These are phyloP conservation scores for Axea sp. DNA, from an alignment of 2,888 invertebrate genomes.

Conservation along the genomic window DNA sequence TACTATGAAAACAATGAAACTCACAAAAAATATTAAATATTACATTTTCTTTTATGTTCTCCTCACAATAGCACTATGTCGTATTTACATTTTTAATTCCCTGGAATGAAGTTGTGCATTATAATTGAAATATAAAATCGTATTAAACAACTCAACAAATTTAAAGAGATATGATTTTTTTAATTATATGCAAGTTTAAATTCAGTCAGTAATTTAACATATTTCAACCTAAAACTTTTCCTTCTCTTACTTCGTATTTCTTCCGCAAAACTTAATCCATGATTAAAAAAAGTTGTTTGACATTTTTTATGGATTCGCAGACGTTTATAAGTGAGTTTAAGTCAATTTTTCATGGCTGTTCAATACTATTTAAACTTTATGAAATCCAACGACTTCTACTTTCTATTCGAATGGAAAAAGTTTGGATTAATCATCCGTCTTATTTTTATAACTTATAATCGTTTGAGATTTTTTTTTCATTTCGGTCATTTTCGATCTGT, in stretches of 20 bases:
- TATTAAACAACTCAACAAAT: no score
- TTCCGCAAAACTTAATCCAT: slow-evolving; percentile 23
- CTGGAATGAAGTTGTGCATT: not conserved
- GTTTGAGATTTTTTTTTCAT: not conserved
- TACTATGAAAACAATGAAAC: slow-evolving; percentile 29
- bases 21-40: slow-evolving; percentile 35
- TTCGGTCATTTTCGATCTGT: slow-evolving; percentile 3
- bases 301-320: no score
- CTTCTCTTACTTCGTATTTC: slow-evolving; percentile 14
- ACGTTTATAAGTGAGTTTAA: slow-evolving; percentile 27
- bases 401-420: slow-evolving; percentile 1
- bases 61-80: slow-evolving; percentile 8
- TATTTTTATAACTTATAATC: slow-evolving; percentile 34
- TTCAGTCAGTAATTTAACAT: no score
- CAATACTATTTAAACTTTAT: slow-evolving; percentile 25
- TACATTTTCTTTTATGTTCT: slow-evolving; percentile 26
- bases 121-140: not conserved
- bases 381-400: slow-evolving; percentile 16
- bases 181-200: no score
- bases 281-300: slow-evolving; percentile 18
- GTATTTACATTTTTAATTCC: not conserved
- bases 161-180: no score
- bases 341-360: slow-evolving; percentile 22
- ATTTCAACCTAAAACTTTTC: no score
- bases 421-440: slow-evolving; percentile 21